Base-by-base conservation (phyloP, 2,888 invertebrate species). In the Thymelicus sylvestris region DNA sequence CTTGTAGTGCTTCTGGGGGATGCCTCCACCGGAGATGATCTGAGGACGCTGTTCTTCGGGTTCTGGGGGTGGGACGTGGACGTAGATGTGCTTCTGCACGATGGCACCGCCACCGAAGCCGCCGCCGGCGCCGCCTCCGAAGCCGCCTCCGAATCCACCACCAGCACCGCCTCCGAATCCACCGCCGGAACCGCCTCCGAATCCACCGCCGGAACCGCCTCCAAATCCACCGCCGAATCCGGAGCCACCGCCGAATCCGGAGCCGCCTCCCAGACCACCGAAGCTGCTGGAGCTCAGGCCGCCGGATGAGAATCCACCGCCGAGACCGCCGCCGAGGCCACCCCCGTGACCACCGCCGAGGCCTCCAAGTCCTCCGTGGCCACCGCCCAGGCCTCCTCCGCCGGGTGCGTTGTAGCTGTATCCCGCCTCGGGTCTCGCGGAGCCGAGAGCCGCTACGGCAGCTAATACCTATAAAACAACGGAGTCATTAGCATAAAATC, bases 41-140 rank as follows among this genome's bases (percentile, higher is more conserved):
- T 96, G 95, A 75, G 95, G 94, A 78, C 96, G 96, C 83, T 95
- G 95, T 86, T 95, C 95, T 91, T 96, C 96, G 55, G 96, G 96
- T 90, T 97, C 97, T 95, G 96, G 96, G 86, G 97, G 97, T 67
- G 97, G 97, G 61, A 97, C 97, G 86, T 97, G 97, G 67, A 97
- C 97, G 95, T 97, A 97, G 93, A 96, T 96, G 95, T 96, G 97
- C 83, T 96, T 97, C 88, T 96, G 96, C 80, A 97, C 95, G 69
- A 96, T 95, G 80, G 96, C 85, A 66, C 86, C 89, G 74, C 93
- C 92, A 65, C 91, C 91, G 83, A 90, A 90, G 73, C 92, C 88
- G 74, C 87, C 89, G 74, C 90, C 88, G 78, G 85, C 84, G 19
- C 89, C 88, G 79, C 85, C 85, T 38, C 87, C 89, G 72, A 74